Conservation (phyloP, 2,113 vertebrate genomes). For the Sceloporus tristichus region DNA sequence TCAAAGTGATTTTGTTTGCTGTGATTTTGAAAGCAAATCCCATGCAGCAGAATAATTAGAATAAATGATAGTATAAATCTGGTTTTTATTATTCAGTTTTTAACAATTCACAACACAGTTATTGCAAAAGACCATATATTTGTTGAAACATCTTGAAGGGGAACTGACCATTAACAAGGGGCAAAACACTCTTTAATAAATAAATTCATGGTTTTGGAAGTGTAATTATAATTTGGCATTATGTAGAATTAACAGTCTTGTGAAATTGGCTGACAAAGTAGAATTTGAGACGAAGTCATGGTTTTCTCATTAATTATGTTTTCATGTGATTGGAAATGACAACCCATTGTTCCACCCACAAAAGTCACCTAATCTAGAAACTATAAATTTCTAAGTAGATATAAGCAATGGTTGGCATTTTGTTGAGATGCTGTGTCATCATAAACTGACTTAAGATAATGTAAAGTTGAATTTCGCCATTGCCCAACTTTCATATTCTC, state of each 20-base stretch:
- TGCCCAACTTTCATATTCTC: too few species aligned
- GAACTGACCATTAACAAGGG: background rate
- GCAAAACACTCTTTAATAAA: background rate
- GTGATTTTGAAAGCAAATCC: background rate
- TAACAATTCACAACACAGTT: background rate
- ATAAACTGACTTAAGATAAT: too few species aligned
- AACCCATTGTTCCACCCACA: background rate
- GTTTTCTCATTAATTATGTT: background rate
- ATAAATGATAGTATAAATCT: background rate
- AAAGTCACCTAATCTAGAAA: background rate
- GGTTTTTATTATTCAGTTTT: background rate
- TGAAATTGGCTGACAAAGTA: background rate
- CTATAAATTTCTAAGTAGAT: background rate
- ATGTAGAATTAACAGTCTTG: background rate
- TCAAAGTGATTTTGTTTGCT: slow-evolving; percentile 5
- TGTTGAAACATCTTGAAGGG: background rate
- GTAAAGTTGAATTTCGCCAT: too few species aligned
- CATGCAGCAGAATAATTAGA: background rate
- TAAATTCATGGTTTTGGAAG: background rate
- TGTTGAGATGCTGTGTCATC: too few species aligned
- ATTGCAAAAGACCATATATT: background rate
- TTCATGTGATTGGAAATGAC: background rate
- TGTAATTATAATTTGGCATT: background rate
- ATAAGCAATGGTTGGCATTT: background rate
- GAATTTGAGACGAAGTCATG: background rate